Evolutionary conservation across 2,113 vertebrate genomes (phyloP).

Genomic region (Callipepla californica): DNA sequence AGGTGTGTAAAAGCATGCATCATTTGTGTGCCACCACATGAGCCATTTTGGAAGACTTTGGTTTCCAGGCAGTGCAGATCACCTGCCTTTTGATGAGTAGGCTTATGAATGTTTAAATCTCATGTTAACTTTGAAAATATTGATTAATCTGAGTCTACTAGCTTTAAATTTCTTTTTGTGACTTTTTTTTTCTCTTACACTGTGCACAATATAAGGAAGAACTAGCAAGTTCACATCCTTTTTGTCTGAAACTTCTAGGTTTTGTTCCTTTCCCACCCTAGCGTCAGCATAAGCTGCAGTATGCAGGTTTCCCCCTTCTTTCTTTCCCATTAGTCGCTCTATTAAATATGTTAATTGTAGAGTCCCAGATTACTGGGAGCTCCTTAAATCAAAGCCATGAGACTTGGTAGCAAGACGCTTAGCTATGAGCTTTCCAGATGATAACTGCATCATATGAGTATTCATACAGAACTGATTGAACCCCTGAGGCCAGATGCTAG

Average conservation of each 20-base stretch:
- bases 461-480: conserved; percentile 70
- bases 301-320: conserved; percentile 10
- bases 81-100: background rate
- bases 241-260: background rate
- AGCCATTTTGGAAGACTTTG: background rate
- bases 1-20: background rate
- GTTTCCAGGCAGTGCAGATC: background rate
- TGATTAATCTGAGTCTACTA: background rate
- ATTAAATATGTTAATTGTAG: conserved; percentile 75
- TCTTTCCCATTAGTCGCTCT: conserved; percentile 68
- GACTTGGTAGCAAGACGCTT: conserved; percentile 55
- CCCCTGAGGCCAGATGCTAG: conserved; percentile 62
- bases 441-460: conserved; percentile 66
- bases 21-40: background rate
- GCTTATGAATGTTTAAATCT: background rate
- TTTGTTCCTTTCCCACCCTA: conserved; percentile 12
- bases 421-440: conserved; percentile 57
- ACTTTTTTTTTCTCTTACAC: background rate
- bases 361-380: conserved; percentile 66
- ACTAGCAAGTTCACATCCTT: background rate
- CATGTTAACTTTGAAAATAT: background rate
- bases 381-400: conserved; percentile 69
- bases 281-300: background rate
- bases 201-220: background rate
- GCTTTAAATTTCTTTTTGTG: background rate